Evolutionary conservation across 2,888 invertebrate genomes (phyloP), one percentile per base, ranked within the genome.

Genomic region (Erynnis tages): DNA sequence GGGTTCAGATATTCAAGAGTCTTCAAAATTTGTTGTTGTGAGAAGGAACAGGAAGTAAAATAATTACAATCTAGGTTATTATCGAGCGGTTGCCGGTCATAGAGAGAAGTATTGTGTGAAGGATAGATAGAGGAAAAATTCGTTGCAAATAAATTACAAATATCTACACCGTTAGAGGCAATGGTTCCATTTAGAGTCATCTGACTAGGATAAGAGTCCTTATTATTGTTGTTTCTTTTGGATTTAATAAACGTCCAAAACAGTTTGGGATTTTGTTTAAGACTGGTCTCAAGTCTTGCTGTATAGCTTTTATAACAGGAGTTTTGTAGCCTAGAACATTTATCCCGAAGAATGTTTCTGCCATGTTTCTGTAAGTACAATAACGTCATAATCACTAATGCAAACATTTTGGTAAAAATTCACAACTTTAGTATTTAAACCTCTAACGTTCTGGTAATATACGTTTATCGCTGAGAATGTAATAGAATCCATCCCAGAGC

Each of bases 181-280:
- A n/a, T n/a, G 1, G 4, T 19, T n/a, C 14, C 32, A 1, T 23
- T n/a, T 8, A 13, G 6, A n/a, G 5, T 8, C 44, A 44, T 32
- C 10, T 21, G 14, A 4, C 32, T 21, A 13, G 44, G 44, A 7
- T 43, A 43, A 11, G 11, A 4, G 19, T 30, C 19, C 3, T 4
- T 17, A 30, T 17, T 30, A 1, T 19, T n/a, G 1, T 11, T 29
- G n/a, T n/a, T n/a, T n/a, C n/a, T n/a, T 30, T 43, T 43, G 6
- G 7, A 19, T 32, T 44, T 44, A 7, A 32, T 10, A 10, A 32
- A 21, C 4, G 44, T n/a, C 44, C 44, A 44, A 21, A 44, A 44
- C 7, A 44, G 4, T 21, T 44, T 44, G 2, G 43, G 43, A 11
- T 43, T 43, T 0, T 6, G 17, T 6, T 17, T 29, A 10, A 43